Evolutionary conservation across 1,140 invertebrate species (phyloP).

Genomic region (Brachionus calyciflorus): DNA sequence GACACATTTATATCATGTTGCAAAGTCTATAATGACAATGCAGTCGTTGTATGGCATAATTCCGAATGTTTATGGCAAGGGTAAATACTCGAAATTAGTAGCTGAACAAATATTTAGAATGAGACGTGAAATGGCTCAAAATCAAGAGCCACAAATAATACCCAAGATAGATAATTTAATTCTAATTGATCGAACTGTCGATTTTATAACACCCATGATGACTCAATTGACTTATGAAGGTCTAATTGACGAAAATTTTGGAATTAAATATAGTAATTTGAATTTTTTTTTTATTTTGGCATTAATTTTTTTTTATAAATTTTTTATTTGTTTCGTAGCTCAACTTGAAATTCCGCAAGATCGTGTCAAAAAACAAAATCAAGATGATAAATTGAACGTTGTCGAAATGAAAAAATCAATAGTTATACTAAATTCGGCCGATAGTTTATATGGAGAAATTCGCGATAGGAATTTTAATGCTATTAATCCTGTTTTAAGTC

Average conservation of each 20-base stretch:
- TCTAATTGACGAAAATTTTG: conserved; percentile 85
- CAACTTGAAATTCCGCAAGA: conserved; percentile 78
- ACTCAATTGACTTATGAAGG: conserved; percentile 97
- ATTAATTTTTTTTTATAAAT: conserved; percentile 14
- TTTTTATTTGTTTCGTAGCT: conserved; percentile 63
- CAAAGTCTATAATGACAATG: conserved; percentile 77
- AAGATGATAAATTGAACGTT: conserved; percentile 45
- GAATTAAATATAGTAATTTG: conserved; percentile 62
- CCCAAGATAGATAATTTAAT: conserved; percentile 81
- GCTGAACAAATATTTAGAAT: conserved; percentile 77
- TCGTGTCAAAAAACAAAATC: conserved; percentile 66
- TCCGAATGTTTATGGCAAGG: conserved; percentile 82
- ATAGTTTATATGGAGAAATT: conserved; percentile 79
- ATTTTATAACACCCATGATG: conserved; percentile 83
- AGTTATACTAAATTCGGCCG: conserved; percentile 81
- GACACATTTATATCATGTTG: conserved; percentile 80
- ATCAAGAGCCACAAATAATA: conserved; percentile 59
- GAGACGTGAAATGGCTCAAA: conserved; percentile 67
- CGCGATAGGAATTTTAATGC: conserved; percentile 91
- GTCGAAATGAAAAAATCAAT: conserved; percentile 56
- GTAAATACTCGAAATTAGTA: conserved; percentile 71
- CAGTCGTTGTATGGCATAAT: conserved; percentile 85
- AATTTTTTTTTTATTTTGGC: background rate
- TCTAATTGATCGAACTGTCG: conserved; percentile 80
- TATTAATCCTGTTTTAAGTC: conserved; percentile 77